Conservation (phyloP, 2,888 invertebrate genomes). For the Schizaphis graminum region DNA sequence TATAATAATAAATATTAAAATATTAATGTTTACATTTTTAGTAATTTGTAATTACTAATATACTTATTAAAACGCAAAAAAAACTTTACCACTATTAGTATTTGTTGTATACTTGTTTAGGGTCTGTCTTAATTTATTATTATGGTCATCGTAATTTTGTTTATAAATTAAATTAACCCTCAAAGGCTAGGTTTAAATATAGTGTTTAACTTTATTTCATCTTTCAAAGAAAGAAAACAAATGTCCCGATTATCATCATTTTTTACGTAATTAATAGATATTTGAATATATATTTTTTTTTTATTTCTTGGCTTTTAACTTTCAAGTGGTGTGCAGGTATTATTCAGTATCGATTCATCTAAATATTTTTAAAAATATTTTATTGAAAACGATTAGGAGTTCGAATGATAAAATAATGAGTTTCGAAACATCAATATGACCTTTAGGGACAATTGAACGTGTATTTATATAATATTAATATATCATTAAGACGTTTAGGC, state of each 20-base stretch:
- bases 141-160: background rate
- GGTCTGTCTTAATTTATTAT: background rate
- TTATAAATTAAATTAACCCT: background rate
- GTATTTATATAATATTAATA: background rate
- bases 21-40: no score
- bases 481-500: background rate
- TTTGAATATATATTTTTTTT: no score
- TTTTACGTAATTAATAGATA: no score
- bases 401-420: background rate
- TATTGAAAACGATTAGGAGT: background rate
- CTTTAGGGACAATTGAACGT: background rate
- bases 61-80: no score
- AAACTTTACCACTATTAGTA: no score
- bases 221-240: no score
- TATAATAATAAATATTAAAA: no score
- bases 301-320: background rate
- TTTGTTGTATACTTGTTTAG: background rate
- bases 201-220: background rate
- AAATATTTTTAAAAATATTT: background rate
- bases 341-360: background rate
- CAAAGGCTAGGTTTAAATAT: background rate
- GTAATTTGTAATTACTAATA: no score
- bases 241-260: no score
- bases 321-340: background rate
- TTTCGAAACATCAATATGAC: background rate